Conservation (phyloP, 2,888 invertebrate genomes). For the Unio delphinus region DNA sequence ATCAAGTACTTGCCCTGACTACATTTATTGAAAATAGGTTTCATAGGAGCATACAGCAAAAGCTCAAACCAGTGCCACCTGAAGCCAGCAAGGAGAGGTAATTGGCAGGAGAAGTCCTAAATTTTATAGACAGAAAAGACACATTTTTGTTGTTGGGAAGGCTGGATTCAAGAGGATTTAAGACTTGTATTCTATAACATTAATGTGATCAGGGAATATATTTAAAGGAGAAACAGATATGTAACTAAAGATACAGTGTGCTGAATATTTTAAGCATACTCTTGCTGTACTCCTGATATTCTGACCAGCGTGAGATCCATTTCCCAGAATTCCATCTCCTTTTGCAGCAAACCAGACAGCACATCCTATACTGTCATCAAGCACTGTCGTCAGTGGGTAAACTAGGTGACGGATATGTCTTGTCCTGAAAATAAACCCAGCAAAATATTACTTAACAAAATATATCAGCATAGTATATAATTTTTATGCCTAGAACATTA, state of each 20-base stretch:
- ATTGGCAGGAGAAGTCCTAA: no score
- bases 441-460: not conserved
- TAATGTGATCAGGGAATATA: no score
- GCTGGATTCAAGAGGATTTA: no score
- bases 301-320: slow-evolving; percentile 32
- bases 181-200: no score
- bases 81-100: no score
- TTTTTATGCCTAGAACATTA: not conserved
- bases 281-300: slow-evolving; percentile 58
- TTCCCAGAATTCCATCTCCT: slow-evolving; percentile 74
- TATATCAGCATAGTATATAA: not conserved
- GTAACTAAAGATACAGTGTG: not conserved
- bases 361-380: slow-evolving; percentile 95
- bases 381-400: slow-evolving; percentile 86
- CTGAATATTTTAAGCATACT: slow-evolving; percentile 37
- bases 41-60: no score
- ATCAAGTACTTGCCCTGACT: no score
- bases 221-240: no score
- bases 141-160: no score
- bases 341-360: slow-evolving; percentile 95
- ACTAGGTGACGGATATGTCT: slow-evolving; percentile 79
- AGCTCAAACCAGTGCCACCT: no score
- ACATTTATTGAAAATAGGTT: no score
- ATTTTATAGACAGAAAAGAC: no score
- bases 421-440: slow-evolving; percentile 30